Base-by-base conservation (phyloP, 2,888 invertebrate genomes). In the Drosophila borborema region DNA sequence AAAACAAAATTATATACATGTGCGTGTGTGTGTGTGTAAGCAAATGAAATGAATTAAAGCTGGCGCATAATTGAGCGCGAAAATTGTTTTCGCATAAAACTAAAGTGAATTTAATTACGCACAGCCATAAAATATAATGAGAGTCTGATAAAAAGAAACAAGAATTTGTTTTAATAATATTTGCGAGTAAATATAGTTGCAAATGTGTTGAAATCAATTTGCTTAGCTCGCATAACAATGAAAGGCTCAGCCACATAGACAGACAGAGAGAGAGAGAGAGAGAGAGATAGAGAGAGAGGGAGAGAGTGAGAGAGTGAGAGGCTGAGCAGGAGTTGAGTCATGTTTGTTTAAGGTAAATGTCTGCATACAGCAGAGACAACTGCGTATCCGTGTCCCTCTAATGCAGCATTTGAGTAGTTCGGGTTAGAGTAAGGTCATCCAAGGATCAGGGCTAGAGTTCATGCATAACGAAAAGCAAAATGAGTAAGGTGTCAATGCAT, bases 61-160 rank as follows among this genome's bases (percentile, higher is more conserved):
- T 62, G 60, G 45, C 60, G 64, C 80, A 80, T 82, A 80, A 80
- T 80, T 82, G 77, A 82, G 82, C 73, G 72, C 72, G 67, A 81
- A 79, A 83, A 81, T 68, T 66, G 80, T 78, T 63, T 69, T 55
- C 41, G 54, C 54, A 68, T 64, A 64, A 64, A 54, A 59, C 23
- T 23, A 40, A 49, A 65, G 48, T 68, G 43, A 45, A 49, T 73
- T 78, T 69, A 81, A 71, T 75, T 65, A 67, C 66, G 7, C 48
- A 40, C 45, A 45, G 63, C 38, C 36, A 61, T 59, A 58, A 61
- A 61, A 51, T 31, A 36, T 46, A 61, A 56, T 55, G 43, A 58
- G 34, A 40, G 49, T 14, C 40, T n/a, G 38, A 2, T 31, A 23
- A 48, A 36, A 63, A 45, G 20, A 45, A 54, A 16, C 38, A 5